These are phyloP conservation scores for Eucidaris tribuloides DNA, from an alignment of 35 echinoderm and acorn worm genomes.

Conservation along the genomic window DNA sequence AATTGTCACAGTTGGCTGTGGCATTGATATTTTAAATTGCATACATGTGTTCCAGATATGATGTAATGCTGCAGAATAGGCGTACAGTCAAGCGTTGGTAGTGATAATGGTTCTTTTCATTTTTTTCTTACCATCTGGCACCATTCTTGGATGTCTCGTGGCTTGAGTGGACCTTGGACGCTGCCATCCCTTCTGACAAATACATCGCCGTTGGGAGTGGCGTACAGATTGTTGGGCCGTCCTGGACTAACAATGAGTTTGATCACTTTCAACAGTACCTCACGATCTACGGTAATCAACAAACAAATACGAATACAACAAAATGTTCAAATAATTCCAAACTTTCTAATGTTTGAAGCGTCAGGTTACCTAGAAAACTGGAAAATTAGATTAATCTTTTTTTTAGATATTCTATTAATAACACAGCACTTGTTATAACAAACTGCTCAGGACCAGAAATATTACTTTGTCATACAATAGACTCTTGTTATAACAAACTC, in stretches of 20 bases:
- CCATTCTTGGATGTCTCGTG: slow-evolving; percentile 75
- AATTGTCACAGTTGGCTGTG: too few relatives aligned
- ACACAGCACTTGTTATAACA: slow-evolving; percentile 24
- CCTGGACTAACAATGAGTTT: slow-evolving; percentile 31
- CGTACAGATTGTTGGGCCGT: slow-evolving; percentile 48
- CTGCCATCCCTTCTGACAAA: slow-evolving; percentile 74
- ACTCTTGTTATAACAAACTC: too few relatives aligned
- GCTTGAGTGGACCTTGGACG: slow-evolving; percentile 58
- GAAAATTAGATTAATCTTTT: not conserved
- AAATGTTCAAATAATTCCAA: not conserved
- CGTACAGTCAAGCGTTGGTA: too few relatives aligned
- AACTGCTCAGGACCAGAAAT: not conserved
- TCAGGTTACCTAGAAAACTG: not conserved
- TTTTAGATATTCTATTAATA: not conserved
- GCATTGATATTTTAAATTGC: too few relatives aligned
- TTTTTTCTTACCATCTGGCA: slow-evolving; percentile 56
- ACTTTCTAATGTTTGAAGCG: not conserved
- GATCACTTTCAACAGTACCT: slow-evolving; percentile 49
- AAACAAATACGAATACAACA: not conserved
- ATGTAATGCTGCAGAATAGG: too few relatives aligned
- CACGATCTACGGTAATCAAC: slow-evolving; percentile 28
- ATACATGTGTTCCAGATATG: too few relatives aligned
- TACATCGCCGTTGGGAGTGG: slow-evolving; percentile 52
- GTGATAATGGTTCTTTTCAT: too few relatives aligned
- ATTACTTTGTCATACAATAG: too few relatives aligned